These are phyloP conservation scores for Endomychus coccineus DNA, from an alignment of 2,888 invertebrate genomes.

Conservation along the genomic window DNA sequence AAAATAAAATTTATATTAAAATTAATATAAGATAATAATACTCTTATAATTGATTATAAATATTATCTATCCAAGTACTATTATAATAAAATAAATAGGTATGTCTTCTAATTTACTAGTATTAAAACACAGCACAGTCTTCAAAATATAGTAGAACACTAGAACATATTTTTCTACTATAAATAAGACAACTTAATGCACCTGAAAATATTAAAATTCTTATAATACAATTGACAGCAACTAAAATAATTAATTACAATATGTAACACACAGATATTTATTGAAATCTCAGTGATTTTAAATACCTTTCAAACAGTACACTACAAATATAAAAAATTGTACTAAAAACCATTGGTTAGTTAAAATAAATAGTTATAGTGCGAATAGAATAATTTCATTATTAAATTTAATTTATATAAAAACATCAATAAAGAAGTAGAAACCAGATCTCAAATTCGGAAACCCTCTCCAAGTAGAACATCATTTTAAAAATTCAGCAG, in stretches of 20 bases:
- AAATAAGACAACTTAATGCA: constrained; percentile 7
- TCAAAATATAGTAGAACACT: too few species aligned
- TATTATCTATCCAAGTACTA: constrained; percentile 25
- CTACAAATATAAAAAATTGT: too few species aligned
- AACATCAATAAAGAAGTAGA: constrained; percentile 3
- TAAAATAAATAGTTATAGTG: constrained; percentile 8
- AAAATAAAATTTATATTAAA: constrained; percentile 13
- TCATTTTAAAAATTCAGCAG: too few species aligned
- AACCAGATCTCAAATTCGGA: too few species aligned
- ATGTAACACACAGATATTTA: too few species aligned
- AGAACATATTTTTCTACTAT: constrained; percentile 4
- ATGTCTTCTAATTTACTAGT: constrained; percentile 28
- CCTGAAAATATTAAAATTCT: too few species aligned
- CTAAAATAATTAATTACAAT: too few species aligned
- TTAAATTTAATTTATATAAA: constrained; percentile 6
- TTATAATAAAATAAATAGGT: constrained; percentile 34
- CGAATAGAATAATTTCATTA: constrained; percentile 7
- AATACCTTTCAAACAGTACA: too few species aligned
- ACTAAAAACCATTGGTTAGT: constrained; percentile 2
- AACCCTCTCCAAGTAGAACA: too few species aligned
- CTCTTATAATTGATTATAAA: constrained; percentile 2
- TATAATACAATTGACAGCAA: too few species aligned
- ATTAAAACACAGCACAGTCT: too few species aligned
- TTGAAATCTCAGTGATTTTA: too few species aligned
- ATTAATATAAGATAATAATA: constrained; percentile 12